These are phyloP conservation scores for Melipona beecheii DNA, from an alignment of 2,888 invertebrate genomes.

Conservation along the genomic window DNA sequence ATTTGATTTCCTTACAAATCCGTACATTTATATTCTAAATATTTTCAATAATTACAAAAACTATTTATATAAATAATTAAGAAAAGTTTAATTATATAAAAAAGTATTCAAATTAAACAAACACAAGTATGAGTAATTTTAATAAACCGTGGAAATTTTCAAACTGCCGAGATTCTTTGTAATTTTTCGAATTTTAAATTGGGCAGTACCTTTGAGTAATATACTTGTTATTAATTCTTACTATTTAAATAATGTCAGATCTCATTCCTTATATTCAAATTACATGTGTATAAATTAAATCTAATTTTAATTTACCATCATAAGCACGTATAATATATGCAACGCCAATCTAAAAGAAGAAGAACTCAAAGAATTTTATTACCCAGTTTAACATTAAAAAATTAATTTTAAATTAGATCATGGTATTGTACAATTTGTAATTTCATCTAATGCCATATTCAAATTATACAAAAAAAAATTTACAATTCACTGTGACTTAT, in stretches of 20 bases:
- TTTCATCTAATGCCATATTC: neutral
- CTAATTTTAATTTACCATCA: constrained; percentile 41
- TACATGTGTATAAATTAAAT: constrained; percentile 34
- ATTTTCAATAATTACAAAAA: neutral
- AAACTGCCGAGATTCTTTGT: neutral
- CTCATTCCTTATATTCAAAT: constrained; percentile 24
- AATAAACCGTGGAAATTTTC: neutral
- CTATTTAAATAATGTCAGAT: neutral
- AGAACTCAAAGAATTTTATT: constrained; percentile 34
- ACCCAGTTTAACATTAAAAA: neutral
- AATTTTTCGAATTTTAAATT: neutral
- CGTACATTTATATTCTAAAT: neutral
- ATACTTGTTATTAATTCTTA: neutral
- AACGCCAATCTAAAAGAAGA: constrained; percentile 53
- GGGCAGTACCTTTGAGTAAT: neutral
- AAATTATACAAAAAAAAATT: neutral
- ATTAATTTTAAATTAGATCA: constrained; percentile 31
- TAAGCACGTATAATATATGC: constrained; percentile 38
- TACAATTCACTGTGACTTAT: neutral
- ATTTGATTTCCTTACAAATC: neutral
- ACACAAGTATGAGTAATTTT: neutral
- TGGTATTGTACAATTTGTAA: neutral
- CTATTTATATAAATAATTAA: neutral
- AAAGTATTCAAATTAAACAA: neutral
- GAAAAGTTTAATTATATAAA: neutral